These are phyloP conservation scores for Quiscalus mexicanus DNA, from an alignment of 2,113 vertebrate genomes.

Conservation along the genomic window DNA sequence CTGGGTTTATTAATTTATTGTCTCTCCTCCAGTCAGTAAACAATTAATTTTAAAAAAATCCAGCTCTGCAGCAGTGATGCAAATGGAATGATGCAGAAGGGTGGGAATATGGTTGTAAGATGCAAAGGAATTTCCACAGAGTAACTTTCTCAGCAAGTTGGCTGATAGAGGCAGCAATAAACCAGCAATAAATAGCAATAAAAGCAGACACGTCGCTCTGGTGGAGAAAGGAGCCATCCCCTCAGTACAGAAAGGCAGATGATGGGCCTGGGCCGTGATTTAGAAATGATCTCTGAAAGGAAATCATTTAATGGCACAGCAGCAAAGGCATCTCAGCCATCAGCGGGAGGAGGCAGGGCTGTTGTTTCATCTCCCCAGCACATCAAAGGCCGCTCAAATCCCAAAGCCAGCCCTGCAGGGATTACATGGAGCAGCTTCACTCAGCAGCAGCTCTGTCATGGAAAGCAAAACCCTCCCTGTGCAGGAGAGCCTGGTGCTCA, in stretches of 20 bases:
- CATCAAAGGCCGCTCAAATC: not conserved
- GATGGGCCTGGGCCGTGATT: not conserved
- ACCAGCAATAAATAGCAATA: not conserved
- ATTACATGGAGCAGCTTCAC: not conserved
- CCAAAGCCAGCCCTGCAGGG: not conserved
- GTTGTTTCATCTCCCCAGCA: not conserved
- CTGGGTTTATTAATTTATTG: not conserved
- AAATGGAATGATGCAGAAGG: not conserved
- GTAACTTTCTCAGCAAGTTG: conserved; percentile 1
- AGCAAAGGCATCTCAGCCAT: not conserved
- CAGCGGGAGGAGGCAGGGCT: not conserved
- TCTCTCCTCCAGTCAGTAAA: not conserved
- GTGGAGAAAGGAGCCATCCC: not conserved
- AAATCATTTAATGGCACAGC: not conserved
- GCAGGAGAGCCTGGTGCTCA: accelerated
- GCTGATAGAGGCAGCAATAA: not conserved
- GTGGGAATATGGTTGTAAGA: not conserved
- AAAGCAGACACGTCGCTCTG: not conserved
- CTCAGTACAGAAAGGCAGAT: not conserved
- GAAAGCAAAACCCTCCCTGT: not conserved
- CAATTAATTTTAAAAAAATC: not conserved
- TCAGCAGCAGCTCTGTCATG: not conserved
- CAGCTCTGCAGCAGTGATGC: not conserved
- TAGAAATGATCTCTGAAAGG: not conserved
- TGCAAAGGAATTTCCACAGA: conserved; percentile 4